Base-by-base conservation (phyloP, 2,113 vertebrate species). In the Caretta caretta region DNA sequence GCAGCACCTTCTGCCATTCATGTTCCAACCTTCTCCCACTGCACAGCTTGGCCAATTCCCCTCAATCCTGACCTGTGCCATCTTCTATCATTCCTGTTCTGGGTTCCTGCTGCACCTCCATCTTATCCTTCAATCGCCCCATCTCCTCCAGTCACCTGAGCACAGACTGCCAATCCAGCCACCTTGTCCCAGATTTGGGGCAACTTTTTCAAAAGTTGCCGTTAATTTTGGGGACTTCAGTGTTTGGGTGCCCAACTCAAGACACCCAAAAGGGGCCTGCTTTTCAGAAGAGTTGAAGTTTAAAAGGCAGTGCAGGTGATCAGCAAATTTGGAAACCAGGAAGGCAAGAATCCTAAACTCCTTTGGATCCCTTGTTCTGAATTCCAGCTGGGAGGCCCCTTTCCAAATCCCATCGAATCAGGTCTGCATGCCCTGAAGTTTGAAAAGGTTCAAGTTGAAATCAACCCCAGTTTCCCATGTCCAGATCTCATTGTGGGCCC, bases 141-240 rank as follows among this genome's bases (percentile, higher is more conserved):
- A n/a, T 2, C 65, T 38, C 17, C 76, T 54, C 10, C 76, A 10
- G 89, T 83, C 17, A 80, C 0, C 17, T 1, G 46, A 56, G 86
- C 9, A 80, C 56, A 59, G 12, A 49, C 0, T 1, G 57, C 78
- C n/a, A 6, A 54, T 59, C 86, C 22, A 4, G 29, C 17, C 13
- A n/a, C 35, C 29, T 83, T 17, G 16, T n/a, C 25, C 50, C 0
- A 0, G 35, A 2, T 31, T 1, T 56, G 22, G 10, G 59, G 2
- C 10, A 12, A 0, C 9, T 10, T 76, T 76, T 81, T 51, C 24
- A 29, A 17, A 65, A 84, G 42, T 57, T 69, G 53, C 72, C 35
- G 80, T 76, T 92, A 35, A 3, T 87, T 69, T 56, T 2, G 75
- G 42, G 12, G 14, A 13, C 75, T 29, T 86, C 19, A 51, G 29